phyloP scores from a whole-genome alignment of 2,888 invertebrate species.

The Zootermopsis nevadensis region DNA sequence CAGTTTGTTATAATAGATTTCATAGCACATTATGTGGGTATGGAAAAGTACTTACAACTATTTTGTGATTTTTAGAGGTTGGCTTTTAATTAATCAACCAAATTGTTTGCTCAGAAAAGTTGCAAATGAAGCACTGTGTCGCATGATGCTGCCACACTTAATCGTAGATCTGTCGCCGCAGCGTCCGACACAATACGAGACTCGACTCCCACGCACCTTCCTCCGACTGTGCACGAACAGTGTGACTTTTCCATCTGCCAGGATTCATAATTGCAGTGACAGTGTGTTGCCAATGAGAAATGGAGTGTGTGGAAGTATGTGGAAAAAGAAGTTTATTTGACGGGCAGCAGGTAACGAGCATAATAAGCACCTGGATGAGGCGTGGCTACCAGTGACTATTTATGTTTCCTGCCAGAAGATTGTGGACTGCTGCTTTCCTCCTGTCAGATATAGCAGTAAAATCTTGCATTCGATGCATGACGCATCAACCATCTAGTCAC shows the following conservation, averaged over 20 bases:
- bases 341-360: too few species aligned
- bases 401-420: slow-evolving; percentile 10
- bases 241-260: background rate
- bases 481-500: slow-evolving; percentile 46
- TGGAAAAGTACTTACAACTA: slow-evolving; percentile 28
- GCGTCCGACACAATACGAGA: background rate
- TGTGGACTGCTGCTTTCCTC: slow-evolving; percentile 18
- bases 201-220: background rate
- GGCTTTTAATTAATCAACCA: slow-evolving; percentile 28
- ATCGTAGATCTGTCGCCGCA: slow-evolving; percentile 11
- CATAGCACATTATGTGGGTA: slow-evolving; percentile 25
- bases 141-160: slow-evolving; percentile 13
- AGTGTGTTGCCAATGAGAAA: too few species aligned
- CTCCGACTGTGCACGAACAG: background rate
- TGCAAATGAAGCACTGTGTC: slow-evolving; percentile 23
- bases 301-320: too few species aligned
- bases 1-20: slow-evolving; percentile 33
- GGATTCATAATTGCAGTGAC: background rate
- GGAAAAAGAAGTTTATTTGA: too few species aligned
- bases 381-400: too few species aligned
- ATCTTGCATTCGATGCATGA: background rate
- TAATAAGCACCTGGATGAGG: too few species aligned
- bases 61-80: slow-evolving; percentile 42
- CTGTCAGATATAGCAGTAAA: slow-evolving; percentile 25
- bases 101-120: slow-evolving; percentile 45